Evolutionary conservation across 2,888 invertebrate genomes (phyloP).

Genomic region (Lepidocyrtoides sp.): DNA sequence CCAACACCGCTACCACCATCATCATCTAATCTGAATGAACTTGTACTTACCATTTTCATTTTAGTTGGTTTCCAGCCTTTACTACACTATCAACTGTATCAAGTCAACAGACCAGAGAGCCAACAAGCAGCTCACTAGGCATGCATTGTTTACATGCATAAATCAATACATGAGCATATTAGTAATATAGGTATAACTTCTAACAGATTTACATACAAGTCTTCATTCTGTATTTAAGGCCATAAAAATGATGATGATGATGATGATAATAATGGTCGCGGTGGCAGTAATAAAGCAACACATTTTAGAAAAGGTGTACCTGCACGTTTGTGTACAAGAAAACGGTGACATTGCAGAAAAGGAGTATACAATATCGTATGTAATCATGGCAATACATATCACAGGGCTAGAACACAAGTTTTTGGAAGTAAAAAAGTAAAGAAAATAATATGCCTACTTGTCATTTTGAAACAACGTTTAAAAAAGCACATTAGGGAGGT

Average conservation of each 20-base stretch:
- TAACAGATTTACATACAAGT: neutral
- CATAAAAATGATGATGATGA: neutral
- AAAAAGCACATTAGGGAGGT: too few species aligned
- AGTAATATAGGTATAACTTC: too few species aligned
- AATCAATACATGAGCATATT: conserved; percentile 46
- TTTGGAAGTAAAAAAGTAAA: too few species aligned
- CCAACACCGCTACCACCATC: neutral
- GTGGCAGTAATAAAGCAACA: neutral
- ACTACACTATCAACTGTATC: neutral
- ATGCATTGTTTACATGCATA: conserved; percentile 58
- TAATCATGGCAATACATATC: too few species aligned
- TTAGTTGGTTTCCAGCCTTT: neutral
- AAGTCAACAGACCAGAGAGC: neutral
- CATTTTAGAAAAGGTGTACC: neutral
- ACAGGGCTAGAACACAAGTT: too few species aligned
- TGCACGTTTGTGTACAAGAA: too few species aligned
- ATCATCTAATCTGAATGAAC: conserved; percentile 45
- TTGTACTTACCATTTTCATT: neutral
- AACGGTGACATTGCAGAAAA: too few species aligned
- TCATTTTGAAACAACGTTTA: too few species aligned
- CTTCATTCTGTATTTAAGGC: neutral
- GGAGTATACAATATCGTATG: too few species aligned
- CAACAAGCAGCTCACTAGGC: neutral
- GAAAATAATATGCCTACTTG: too few species aligned
- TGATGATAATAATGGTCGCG: neutral